phyloP scores from a whole-genome alignment of 2,797 vertebrate genomes.

The Peromyscus attwateri region DNA sequence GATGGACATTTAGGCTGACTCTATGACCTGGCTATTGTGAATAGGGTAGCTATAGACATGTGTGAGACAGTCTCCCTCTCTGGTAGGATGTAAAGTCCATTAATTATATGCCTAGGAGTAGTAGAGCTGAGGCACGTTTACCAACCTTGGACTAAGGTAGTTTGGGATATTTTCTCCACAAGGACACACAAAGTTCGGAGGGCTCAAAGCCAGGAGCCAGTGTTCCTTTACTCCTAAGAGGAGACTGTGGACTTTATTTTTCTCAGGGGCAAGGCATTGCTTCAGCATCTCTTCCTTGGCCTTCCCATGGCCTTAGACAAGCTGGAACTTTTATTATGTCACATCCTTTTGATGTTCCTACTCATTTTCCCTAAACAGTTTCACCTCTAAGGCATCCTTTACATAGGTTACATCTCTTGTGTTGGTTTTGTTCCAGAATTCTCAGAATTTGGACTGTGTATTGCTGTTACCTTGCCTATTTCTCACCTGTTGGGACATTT shows the following conservation, averaged over 20 bases:
- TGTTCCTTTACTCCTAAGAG: too few species aligned
- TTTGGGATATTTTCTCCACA: neutral
- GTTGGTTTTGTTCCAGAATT: slow-evolving; percentile 36
- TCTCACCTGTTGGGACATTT: neutral
- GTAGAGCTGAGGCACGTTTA: neutral
- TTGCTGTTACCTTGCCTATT: neutral
- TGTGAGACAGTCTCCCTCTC: neutral
- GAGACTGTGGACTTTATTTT: neutral
- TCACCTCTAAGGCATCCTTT: slow-evolving; percentile 33
- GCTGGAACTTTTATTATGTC: neutral
- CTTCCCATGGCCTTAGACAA: neutral
- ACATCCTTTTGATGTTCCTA: neutral
- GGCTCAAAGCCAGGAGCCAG: neutral
- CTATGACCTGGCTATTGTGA: neutral
- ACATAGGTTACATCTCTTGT: neutral
- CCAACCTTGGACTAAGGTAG: neutral
- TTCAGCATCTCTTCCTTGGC: neutral
- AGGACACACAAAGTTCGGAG: neutral
- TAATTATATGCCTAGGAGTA: neutral
- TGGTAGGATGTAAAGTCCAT: neutral
- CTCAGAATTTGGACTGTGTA: neutral
- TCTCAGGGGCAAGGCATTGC: neutral
- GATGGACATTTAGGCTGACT: neutral
- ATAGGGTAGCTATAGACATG: neutral
- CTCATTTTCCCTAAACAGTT: slow-evolving; percentile 38